Base-by-base conservation (phyloP, 2,888 invertebrate species). In the Callyntrura sp. region DNA sequence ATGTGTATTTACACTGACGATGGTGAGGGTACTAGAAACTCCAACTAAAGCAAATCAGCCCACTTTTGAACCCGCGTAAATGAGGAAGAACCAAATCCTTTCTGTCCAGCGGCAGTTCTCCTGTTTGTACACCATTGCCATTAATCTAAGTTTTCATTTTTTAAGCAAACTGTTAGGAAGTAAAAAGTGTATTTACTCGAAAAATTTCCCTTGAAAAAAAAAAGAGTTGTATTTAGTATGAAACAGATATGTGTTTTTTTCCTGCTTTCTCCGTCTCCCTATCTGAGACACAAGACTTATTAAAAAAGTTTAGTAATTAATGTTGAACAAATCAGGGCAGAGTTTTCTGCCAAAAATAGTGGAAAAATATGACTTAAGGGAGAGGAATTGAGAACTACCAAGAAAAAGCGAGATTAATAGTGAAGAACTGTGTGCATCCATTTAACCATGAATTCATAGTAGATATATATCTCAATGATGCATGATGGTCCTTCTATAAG, bases 221-320 rank as follows among this genome's bases (percentile, higher is more conserved):
- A 73, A 35, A 20, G n/a, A 11, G 73, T 48, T 73, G 73, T 73
- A 73, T 12, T 48, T 45, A 73, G 73, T 48, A 73, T 48, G 20
- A 48, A 48, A 23, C 20, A 68, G 68, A 43, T n/a, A 68, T 35
- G n/a, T 35, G n/a, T 43, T 43, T 1, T 28, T 57, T 57, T 55
- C 55, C 23, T 25, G 9, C 25, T 43, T 43, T 20, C 11, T 17
- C 14, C 17, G 12, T 35, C 25, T 62, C 60, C 9, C 25, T 43
- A 12, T 11, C 48, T 11, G 20, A 73, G 45, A 73, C 48, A 73
- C 12, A 73, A 73, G 62, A 88, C 88, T 88, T 88, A 88, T 88
- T 88, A 88, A 88, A 88, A 88, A 88, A 88, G 83, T 88, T 88
- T 83, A 48, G 83, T 88, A 88, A 88, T 88, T 88, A 88, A 83